Evolutionary conservation across 2,113 vertebrate genomes (phyloP), one percentile per base, ranked within the genome.

Genomic region (Orycteropus afer): DNA sequence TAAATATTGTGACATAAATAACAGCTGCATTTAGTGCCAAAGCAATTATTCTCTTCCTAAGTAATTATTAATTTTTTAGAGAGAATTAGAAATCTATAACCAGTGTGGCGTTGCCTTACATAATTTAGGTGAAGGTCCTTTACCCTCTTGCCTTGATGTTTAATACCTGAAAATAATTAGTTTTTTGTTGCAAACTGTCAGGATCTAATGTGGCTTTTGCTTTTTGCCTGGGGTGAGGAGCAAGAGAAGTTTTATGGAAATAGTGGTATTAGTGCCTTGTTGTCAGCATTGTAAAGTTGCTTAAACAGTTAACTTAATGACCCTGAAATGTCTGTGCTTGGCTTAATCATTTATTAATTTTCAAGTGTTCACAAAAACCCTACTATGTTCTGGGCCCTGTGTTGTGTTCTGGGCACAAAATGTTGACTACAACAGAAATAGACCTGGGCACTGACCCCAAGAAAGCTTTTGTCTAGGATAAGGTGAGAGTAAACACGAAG

Each of bases 181-280:
- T 95, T 97, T 93, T 92, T 79, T 63, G 95, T 96, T 98, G 74
- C 63, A 7, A 97, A 87, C 96, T 88, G 73, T 96, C 93, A 97
- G 57, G 94, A 84, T 15, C 37, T 79, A 93, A 25, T 92, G 94
- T 89, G 89, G 65, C 73, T 97, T 83, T 95, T 93, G 88, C 15
- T 27, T 73, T 83, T 91, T 86, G 34, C 85, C 53, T 90, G 67
- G 4, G 51, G 4, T 92, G 59, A 78, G 40, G 67, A 95, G 22
- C 65, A 85, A 90, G 59, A 85, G 25, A 45, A 3, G 83, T 32
- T 82, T 94, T 69, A 79, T 82, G 55, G 23, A 45, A 82, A 85
- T 47, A 73, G 67, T 88, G 59, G 34, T 23, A 20, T 91, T 45
- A 40, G 42, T 51, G 7, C 22, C 22, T 53, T 51, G 32, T 29